These are phyloP conservation scores for Notolepis coatsorum DNA, from an alignment of 2,797 vertebrate species.

Conservation along the genomic window DNA sequence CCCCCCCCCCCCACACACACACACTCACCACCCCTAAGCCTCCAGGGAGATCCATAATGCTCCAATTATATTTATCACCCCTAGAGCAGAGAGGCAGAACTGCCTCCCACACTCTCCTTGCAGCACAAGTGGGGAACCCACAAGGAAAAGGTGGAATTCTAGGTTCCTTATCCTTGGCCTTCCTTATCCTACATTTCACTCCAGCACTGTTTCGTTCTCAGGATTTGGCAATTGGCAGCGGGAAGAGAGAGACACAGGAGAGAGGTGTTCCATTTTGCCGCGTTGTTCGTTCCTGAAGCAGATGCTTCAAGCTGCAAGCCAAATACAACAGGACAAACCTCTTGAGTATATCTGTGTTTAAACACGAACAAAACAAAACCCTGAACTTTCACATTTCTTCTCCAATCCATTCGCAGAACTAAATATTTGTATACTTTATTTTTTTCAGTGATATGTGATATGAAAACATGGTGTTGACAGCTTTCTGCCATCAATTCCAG, in stretches of 20 bases:
- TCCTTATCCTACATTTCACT: slow-evolving; percentile 37
- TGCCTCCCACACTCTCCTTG: slow-evolving; percentile 23
- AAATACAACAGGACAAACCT: neutral
- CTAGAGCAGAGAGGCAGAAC: slow-evolving; percentile 54
- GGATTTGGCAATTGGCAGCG: slow-evolving; percentile 43
- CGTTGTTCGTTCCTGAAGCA: slow-evolving; percentile 16
- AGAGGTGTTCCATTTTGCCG: slow-evolving; percentile 21
- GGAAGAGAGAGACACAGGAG: slow-evolving; percentile 9
- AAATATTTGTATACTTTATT: slow-evolving; percentile 31
- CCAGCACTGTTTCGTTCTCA: slow-evolving; percentile 4
- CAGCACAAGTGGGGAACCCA: slow-evolving; percentile 54
- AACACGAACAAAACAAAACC: neutral
- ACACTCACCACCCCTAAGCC: slow-evolving; percentile 45
- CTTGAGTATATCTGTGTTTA: neutral
- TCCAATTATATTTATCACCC: slow-evolving; percentile 80
- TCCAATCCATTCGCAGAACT: slow-evolving; percentile 14
- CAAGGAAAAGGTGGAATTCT: slow-evolving; percentile 55
- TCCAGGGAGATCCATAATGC: slow-evolving; percentile 61
- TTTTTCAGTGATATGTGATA: slow-evolving; percentile 43
- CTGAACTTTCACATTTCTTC: neutral
- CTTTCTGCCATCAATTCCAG: slow-evolving; percentile 66
- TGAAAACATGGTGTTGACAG: slow-evolving; percentile 60
- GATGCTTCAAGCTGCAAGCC: slow-evolving; percentile 15
- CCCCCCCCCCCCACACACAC: slow-evolving; percentile 28
- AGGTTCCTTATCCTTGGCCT: slow-evolving; percentile 57